Percentiles rank a stretch among this genome's conserved stretches.
phyloP scores from a whole-genome alignment of 2,113 vertebrate genomes.

The Synchiropus splendidus region DNA sequence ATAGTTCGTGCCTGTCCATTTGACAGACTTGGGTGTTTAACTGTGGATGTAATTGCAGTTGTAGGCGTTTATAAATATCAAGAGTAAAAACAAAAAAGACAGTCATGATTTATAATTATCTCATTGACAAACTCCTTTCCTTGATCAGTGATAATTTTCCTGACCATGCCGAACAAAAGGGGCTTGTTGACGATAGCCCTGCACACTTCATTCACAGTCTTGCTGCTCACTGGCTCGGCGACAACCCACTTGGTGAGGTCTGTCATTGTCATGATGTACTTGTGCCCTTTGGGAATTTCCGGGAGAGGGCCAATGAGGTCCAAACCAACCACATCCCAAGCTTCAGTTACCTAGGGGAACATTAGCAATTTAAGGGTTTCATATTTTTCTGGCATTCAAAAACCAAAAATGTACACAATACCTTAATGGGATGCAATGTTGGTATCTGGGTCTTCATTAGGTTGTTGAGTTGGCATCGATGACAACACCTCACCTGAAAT shows the following conservation, averaged over 20 bases:
- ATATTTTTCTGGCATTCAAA: neutral
- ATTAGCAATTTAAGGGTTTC: neutral
- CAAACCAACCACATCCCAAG: constrained; percentile 10
- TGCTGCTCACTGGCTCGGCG: constrained; percentile 2
- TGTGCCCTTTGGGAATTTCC: constrained; percentile 2
- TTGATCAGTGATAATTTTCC: too few species aligned
- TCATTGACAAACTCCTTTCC: constrained; percentile 3
- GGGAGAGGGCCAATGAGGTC: too few species aligned
- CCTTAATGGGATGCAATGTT: constrained; percentile 2
- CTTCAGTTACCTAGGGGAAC: constrained; percentile 5
- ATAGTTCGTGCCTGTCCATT: neutral
- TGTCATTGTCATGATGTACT: constrained; percentile 2
- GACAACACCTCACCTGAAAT: constrained; percentile 3
- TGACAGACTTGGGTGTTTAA: constrained; percentile 3
- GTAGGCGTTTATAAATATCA: neutral
- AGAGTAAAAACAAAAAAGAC: neutral
- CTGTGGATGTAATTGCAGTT: neutral
- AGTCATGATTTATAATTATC: neutral
- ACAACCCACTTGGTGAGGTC: constrained; percentile 6
- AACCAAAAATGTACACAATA: neutral
- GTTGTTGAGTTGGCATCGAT: constrained; percentile 1
- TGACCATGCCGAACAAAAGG: constrained; percentile 4
- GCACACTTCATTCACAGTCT: constrained; percentile 1
- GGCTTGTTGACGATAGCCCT: constrained; percentile 1
- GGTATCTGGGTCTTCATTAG: constrained; percentile 1